Evolutionary conservation across 2,888 invertebrate genomes (phyloP).

Genomic region (Argyra leucocephala): DNA sequence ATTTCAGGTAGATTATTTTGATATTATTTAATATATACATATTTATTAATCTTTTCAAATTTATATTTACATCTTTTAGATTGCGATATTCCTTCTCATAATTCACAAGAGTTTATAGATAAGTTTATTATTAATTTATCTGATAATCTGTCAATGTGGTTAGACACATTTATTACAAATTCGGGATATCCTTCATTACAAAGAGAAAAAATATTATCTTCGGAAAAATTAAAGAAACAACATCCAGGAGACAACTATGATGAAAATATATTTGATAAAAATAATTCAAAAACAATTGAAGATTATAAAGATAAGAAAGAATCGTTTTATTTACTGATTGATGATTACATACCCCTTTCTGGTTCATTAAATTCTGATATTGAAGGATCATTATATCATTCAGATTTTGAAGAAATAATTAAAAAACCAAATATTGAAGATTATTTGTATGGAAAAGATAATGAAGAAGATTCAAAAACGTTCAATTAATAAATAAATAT

Average conservation of each 20-base stretch:
- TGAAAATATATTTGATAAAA: too few species aligned
- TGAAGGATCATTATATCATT: conserved; percentile 18
- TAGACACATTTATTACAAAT: conserved; percentile 37
- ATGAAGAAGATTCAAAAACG: neutral
- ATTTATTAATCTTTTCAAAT: neutral
- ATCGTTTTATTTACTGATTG: conserved; percentile 32
- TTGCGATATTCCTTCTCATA: neutral
- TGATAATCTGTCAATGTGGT: conserved; percentile 39
- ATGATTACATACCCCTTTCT: conserved; percentile 33
- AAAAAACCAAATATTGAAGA: conserved; percentile 17
- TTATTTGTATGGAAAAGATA: conserved; percentile 7
- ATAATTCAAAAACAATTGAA: neutral
- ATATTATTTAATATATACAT: conserved; percentile 5
- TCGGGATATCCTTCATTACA: conserved; percentile 29
- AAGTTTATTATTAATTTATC: conserved; percentile 36
- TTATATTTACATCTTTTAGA: neutral
- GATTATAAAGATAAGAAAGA: conserved; percentile 13
- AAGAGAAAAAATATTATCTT: neutral
- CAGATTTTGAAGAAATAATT: conserved; percentile 23
- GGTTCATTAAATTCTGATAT: conserved; percentile 14
- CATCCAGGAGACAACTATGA: too few species aligned
- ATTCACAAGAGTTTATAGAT: conserved; percentile 21
- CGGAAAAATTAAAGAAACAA: neutral
- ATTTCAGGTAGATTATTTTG: conserved; percentile 37
- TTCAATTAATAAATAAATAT: neutral